Evolutionary conservation across 2,888 invertebrate species (phyloP), one percentile per base, ranked within the genome.

Genomic region (Melanostoma mellinum): DNA sequence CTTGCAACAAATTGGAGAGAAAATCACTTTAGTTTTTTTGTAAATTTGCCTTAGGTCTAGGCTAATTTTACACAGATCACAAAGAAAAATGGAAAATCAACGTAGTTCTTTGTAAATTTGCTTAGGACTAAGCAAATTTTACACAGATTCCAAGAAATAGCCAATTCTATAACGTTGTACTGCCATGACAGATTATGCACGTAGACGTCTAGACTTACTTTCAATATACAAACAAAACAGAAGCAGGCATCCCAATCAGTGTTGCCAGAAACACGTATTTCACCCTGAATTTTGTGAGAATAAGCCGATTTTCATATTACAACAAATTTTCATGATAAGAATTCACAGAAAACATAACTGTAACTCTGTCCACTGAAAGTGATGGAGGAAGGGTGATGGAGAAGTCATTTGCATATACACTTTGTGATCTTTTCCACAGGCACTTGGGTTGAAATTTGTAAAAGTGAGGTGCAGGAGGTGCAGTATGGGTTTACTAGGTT

Each of bases 211-310:
- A 42, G 42, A 42, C 42, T 42, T 3, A 42, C 42, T 42, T 42
- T 42, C 42, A 42, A 42, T 42, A 3, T 42, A 42, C 6, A 42
- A 42, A 42, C 42, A 42, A 42, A 42, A 6, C 42, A 42, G 42
- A 42, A 42, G 42, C 9, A 42, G 4, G 42, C 8, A 42, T 8
- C 42, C 42, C 42, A n/a, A 6, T 6, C 42, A 8, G 42, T 42
- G 42, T 42, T 42, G 42, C 42, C 42, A 42, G 42, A 42, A 42
- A 4, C 42, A 42, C 42, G 42, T 42, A 42, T 42, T 42, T 42
- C 42, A 42, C 4, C 42, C 42, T 8, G 5, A 42, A 42, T 42
- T 42, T 42, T 4, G 9, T 42, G 8, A 42, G 42, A 42, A 42
- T 42, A 42, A 9, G 42, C 42, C 42, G 4, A 42, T 42, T 42